phyloP scores from a whole-genome alignment of 1,140 invertebrate species.

The Drosophila funebris region DNA sequence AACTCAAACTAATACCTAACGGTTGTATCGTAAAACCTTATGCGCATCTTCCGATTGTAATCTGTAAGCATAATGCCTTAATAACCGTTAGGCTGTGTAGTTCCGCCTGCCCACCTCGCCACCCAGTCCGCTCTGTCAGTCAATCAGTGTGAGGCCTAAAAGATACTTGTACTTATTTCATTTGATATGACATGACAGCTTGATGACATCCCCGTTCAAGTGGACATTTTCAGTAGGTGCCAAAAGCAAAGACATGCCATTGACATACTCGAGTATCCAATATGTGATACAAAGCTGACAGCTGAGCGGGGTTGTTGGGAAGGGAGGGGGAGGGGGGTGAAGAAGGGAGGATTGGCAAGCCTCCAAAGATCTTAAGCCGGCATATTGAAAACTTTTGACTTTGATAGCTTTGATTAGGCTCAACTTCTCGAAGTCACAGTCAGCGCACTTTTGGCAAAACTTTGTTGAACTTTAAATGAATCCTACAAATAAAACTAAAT shows the following conservation, averaged over 20 bases:
- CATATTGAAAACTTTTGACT: constrained; percentile 26
- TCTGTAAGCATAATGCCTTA: constrained; percentile 56
- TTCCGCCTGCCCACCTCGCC: background rate
- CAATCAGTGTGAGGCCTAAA: constrained; percentile 7
- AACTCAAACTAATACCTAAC: constrained; percentile 69
- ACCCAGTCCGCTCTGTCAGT: background rate
- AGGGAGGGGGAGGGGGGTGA: background rate
- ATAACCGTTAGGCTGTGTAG: constrained; percentile 22
- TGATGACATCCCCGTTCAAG: constrained; percentile 60
- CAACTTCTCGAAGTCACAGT: background rate
- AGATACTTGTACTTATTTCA: constrained; percentile 37
- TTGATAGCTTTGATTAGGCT: constrained; percentile 23
- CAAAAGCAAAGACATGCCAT: constrained; percentile 37
- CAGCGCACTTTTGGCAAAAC: background rate
- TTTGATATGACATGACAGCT: constrained; percentile 65
- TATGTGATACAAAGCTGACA: constrained; percentile 13
- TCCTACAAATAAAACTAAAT: background rate
- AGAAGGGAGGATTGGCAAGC: background rate
- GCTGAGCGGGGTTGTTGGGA: background rate
- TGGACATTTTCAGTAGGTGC: constrained; percentile 59
- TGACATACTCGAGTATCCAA: constrained; percentile 16
- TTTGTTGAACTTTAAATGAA: background rate
- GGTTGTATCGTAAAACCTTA: constrained; percentile 69
- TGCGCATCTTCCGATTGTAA: constrained; percentile 78
- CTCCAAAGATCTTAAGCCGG: constrained; percentile 10